Evolutionary conservation across 2,888 invertebrate species (phyloP).

Genomic region (Eupelmus urozonus): DNA sequence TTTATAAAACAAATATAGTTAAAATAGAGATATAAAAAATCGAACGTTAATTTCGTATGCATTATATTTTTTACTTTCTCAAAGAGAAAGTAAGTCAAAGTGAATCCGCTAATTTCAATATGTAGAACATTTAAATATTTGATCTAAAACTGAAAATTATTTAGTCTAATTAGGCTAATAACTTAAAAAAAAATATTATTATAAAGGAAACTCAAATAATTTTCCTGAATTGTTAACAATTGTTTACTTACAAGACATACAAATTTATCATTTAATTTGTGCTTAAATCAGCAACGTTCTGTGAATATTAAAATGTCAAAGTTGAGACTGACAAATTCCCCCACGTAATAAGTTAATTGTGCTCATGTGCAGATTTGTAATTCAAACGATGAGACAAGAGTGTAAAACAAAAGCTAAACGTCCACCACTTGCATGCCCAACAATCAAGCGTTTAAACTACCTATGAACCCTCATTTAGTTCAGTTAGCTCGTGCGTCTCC

Average conservation of each 20-base stretch:
- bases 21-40: background rate
- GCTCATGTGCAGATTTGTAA: slow-evolving; percentile 24
- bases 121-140: too few relatives aligned
- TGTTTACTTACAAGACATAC: too few relatives aligned
- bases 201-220: too few relatives aligned
- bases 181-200: too few relatives aligned
- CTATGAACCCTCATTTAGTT: slow-evolving; percentile 28
- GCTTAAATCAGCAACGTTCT: too few relatives aligned
- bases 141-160: too few relatives aligned
- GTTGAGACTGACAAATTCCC: background rate
- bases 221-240: too few relatives aligned
- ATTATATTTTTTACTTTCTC: slow-evolving; percentile 17
- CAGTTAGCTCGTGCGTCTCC: slow-evolving; percentile 24
- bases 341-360: slow-evolving; percentile 25
- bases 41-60: slow-evolving; percentile 6
- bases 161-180: too few relatives aligned
- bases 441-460: slow-evolving; percentile 32
- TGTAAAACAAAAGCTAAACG: slow-evolving; percentile 45
- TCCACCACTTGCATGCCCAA: background rate
- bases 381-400: slow-evolving; percentile 20
- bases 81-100: background rate
- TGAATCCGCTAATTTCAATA: background rate
- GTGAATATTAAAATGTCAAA: background rate
- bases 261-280: too few relatives aligned
- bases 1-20: too few relatives aligned